These are phyloP conservation scores for Notodonta dromedarius DNA, from an alignment of 2,888 invertebrate species.

Conservation along the genomic window DNA sequence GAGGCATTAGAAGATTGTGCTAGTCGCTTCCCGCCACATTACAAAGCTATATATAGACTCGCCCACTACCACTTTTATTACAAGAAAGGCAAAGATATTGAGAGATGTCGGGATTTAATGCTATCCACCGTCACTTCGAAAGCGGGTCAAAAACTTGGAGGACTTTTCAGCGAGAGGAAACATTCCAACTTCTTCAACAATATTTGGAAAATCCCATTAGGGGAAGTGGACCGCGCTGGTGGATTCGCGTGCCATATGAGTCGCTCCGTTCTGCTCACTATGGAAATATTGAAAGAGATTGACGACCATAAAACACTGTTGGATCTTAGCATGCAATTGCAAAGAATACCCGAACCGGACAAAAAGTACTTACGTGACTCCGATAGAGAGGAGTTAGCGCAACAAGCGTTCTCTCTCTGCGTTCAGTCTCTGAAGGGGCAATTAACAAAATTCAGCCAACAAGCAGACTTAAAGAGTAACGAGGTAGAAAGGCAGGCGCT, in stretches of 20 bases:
- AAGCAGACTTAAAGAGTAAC: constrained; percentile 74
- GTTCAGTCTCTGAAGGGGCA: constrained; percentile 88
- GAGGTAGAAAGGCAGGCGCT: constrained; percentile 77
- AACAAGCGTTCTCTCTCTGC: constrained; percentile 90
- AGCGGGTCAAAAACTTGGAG: constrained; percentile 87
- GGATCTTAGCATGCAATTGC: constrained; percentile 91
- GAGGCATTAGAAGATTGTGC: constrained; percentile 93
- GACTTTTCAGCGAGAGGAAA: constrained; percentile 94
- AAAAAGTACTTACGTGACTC: constrained; percentile 95
- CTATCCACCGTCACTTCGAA: constrained; percentile 88
- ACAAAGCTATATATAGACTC: constrained; percentile 95
- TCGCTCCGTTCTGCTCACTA: constrained; percentile 90
- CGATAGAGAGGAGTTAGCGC: constrained; percentile 92
- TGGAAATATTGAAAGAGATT: constrained; percentile 91
- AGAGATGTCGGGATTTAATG: constrained; percentile 88
- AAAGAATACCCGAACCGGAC: constrained; percentile 92
- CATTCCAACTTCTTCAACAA: constrained; percentile 95
- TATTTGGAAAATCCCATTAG: constrained; percentile 95
- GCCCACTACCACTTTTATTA: constrained; percentile 93
- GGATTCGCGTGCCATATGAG: constrained; percentile 96
- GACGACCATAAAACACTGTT: constrained; percentile 92
- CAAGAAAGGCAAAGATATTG: constrained; percentile 87
- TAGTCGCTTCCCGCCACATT: constrained; percentile 94
- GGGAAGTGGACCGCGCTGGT: constrained; percentile 96
- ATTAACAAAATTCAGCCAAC: constrained; percentile 81